Base-by-base conservation (phyloP, 2,888 invertebrate genomes). In the Scaeva pyrastri region DNA sequence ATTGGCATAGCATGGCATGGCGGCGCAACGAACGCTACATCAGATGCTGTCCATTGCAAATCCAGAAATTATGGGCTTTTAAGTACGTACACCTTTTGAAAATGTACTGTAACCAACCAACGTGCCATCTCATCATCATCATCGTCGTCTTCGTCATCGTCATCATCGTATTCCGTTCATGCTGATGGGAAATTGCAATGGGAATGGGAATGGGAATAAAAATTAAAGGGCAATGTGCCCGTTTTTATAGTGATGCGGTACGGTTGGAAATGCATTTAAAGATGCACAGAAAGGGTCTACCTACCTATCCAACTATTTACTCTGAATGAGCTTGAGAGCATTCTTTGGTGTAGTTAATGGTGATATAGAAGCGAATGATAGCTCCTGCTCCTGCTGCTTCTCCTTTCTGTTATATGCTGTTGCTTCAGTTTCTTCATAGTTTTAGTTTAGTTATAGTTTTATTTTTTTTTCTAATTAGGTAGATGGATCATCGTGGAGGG, bases 11-110 rank as follows among this genome's bases (percentile, higher is more conserved):
- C n/a, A n/a, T n/a, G n/a, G n/a, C n/a, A n/a, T 10, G 21, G 10
- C 41, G 21, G 68, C 64, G 19, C 31, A 62, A 72, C 71, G 72
- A 73, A 45, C 16, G 36, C 12, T 70, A 71, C 8, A 52, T n/a
- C 68, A 60, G 66, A 50, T 19, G 60, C n/a, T 71, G 75, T 68
- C 81, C 77, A 62, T 71, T 36, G 77, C 74, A 62, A 86, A 86
- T 82, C 71, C 36, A 82, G 82, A 82, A 78, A 81, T 86, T 70
- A 86, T 86, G 82, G 86, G 58, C 76, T 85, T 85, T 85, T 80
- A 85, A 77, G 85, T 85, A 81, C 68, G 55, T 66, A 68, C 72
- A 76, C 85, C 79, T 70, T 76, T 68, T 76, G 66, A 52, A 60
- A 66, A 66, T 66, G 66, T 75, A 43, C 43, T 50, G 50, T 26